phyloP scores from a whole-genome alignment of 2,797 vertebrate species.

The Cuculus canorus region DNA sequence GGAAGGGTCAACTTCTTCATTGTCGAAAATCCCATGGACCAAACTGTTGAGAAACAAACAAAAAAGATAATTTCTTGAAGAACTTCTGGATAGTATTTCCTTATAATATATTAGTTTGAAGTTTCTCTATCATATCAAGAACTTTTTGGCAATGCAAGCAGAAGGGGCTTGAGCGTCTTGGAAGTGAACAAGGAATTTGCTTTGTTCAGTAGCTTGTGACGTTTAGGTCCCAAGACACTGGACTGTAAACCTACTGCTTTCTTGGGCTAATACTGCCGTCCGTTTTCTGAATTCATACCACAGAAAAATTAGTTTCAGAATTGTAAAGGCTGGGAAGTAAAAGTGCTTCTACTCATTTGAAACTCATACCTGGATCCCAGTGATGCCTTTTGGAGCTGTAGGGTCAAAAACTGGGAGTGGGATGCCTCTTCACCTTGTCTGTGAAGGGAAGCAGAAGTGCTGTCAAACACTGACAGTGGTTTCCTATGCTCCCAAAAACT shows the following conservation, averaged over 20 bases:
- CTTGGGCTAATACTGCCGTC: background rate
- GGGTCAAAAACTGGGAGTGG: background rate
- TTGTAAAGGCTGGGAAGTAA: background rate
- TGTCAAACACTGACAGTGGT: background rate
- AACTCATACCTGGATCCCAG: background rate
- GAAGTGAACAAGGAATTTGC: background rate
- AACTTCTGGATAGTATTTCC: background rate
- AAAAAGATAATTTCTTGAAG: background rate
- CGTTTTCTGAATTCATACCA: background rate
- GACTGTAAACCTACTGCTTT: background rate
- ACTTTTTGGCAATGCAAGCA: background rate
- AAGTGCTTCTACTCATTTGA: background rate
- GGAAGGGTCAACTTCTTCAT: background rate
- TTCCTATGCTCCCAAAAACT: background rate
- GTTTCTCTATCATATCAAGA: background rate
- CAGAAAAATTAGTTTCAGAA: background rate
- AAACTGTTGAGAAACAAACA: background rate
- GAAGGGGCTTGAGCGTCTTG: background rate
- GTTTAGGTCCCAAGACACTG: background rate
- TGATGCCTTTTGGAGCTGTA: background rate
- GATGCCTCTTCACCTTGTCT: fast-evolving
- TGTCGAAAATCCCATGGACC: background rate
- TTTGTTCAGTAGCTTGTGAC: background rate
- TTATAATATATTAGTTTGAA: background rate
- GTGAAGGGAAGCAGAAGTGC: background rate